phyloP scores from a whole-genome alignment of 2,113 vertebrate species.

The Psilopogon haemacephalus region DNA sequence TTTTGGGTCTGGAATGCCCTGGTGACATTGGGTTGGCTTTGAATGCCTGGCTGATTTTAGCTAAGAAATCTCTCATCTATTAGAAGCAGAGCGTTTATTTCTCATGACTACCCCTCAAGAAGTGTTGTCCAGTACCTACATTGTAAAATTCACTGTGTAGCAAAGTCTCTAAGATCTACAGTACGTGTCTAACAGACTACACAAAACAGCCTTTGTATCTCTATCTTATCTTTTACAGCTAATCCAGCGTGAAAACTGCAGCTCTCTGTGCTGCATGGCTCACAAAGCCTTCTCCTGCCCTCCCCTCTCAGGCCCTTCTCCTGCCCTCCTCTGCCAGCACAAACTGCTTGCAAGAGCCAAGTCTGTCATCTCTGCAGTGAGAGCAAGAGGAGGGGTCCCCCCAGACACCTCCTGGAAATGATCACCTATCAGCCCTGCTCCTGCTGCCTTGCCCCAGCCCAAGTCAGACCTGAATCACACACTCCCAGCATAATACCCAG shows the following conservation, averaged over 20 bases:
- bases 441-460: neutral
- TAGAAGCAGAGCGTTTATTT: neutral
- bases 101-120: neutral
- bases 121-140: neutral
- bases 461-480: neutral
- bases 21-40: neutral
- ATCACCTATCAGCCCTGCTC: neutral
- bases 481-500: neutral
- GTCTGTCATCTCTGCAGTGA: neutral
- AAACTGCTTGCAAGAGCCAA: neutral
- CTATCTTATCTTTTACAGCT: neutral
- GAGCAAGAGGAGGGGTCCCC: neutral
- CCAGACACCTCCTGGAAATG: neutral
- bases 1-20: neutral
- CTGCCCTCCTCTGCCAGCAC: neutral
- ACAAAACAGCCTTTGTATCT: neutral
- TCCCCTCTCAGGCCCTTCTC: neutral
- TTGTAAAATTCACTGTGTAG: neutral
- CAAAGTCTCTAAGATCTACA: neutral
- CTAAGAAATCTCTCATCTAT: neutral
- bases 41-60: neutral
- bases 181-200: neutral
- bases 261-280: rapidly evolving
- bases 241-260: neutral
- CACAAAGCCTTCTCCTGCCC: neutral